Base-by-base conservation (phyloP, 2,888 invertebrate species). In the Gari tellinella region DNA sequence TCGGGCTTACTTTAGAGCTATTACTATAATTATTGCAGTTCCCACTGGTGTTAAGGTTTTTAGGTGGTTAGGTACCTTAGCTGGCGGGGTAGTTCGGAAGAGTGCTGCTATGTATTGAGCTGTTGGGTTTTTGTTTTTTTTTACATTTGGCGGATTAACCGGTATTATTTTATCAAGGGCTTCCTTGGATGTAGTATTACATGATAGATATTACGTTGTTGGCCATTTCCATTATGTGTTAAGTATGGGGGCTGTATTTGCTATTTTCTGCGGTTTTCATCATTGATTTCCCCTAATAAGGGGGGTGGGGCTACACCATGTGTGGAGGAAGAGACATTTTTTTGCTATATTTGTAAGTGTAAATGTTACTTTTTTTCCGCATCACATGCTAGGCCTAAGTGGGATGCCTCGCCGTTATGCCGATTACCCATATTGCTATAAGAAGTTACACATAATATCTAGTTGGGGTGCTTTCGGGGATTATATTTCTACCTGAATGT, bases 11-110 rank as follows among this genome's bases (percentile, higher is more conserved):
- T 96, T 96, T 91, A 96, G 96, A 0, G 95, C 96, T 51, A 96
- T 95, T 0, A 96, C 96, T 19, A 96, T 96, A n/a, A 52, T 96
- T 94, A 96, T 96, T 95, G 96, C 95, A 0, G 94, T 96, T 0
- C 96, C 96, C 0, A 96, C 96, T 19, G 96, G 96, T 83, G 95
- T 96, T 94, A 96, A 96, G 94, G 94, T 96, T 93, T 96, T 96
- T 92, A 95, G 95, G 37, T 96, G 95, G 94, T 86, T 84, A 92
- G 80, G 76, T 17, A 85, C 84, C 10, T 55, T 95, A 23, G 94
- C 94, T 88, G 95, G 95, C 81, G 92, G 94, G 26, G 94, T 94
- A 93, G 90, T 95, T 86, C 93, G 92, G 58, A 94, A 93, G 85
- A 94, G 93, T 0, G 94, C 95, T 0, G 92, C 94, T 37, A 93